Conservation (phyloP, 2,888 invertebrate genomes). For the Oscheius myriophilus region DNA sequence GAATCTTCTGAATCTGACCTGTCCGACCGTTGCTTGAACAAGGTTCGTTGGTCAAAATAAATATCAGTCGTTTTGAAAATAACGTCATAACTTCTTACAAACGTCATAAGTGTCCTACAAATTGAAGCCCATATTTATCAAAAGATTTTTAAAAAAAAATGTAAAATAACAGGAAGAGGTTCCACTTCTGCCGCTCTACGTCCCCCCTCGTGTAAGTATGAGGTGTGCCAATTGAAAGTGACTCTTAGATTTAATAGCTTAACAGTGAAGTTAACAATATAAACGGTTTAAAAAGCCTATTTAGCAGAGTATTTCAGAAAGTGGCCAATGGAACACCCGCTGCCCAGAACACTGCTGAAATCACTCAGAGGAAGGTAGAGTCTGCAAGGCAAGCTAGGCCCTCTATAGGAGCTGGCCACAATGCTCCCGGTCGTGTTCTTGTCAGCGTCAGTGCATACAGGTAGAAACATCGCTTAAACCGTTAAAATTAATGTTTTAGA, state of each 20-base stretch:
- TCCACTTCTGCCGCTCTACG: neutral
- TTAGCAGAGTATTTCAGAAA: too few relatives aligned
- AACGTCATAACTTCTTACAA: too few relatives aligned
- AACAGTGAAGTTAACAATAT: too few relatives aligned
- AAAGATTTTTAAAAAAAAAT: neutral
- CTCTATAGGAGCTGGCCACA: conserved; percentile 1
- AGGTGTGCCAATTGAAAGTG: too few relatives aligned
- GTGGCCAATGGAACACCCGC: neutral
- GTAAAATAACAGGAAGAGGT: neutral
- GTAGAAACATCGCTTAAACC: conserved; percentile 2
- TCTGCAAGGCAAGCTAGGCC: neutral
- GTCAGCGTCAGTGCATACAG: conserved; percentile 1
- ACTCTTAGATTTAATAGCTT: too few relatives aligned
- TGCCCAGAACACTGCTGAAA: neutral
- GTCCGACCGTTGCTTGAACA: conserved; percentile 25
- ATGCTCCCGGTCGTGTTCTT: conserved; percentile 9
- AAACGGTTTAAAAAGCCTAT: too few relatives aligned
- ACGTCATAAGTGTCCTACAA: too few relatives aligned
- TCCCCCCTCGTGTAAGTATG: too few relatives aligned
- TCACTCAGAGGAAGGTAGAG: neutral
- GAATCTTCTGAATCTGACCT: conserved; percentile 54
- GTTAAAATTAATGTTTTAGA: neutral
- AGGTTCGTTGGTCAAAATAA: neutral
- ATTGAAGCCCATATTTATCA: too few relatives aligned
- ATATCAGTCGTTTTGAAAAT: neutral